Evolutionary conservation across 2,113 vertebrate genomes (phyloP), one percentile per base, ranked within the genome.

Genomic region (Phycodurus eques): DNA sequence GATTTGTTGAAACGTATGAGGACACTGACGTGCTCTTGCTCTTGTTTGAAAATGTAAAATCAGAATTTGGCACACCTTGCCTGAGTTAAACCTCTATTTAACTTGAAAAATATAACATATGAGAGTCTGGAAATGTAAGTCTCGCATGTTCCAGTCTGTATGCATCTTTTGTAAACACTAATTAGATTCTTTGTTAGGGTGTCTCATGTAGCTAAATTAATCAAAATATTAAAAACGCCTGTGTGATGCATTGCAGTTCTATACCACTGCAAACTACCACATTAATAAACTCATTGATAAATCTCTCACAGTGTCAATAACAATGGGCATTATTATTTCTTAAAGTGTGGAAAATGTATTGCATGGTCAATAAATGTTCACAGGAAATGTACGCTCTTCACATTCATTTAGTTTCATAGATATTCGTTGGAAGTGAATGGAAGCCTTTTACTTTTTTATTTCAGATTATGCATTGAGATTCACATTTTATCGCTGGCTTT

Each of bases 1-100:
- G 8, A 53, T 92, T 88, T 88, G 81, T 81, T 76, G 81, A 80
- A 85, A 85, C 82, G 83, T 70, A 76, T 69, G 72, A 70, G 65
- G 70, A 77, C 31, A 63, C 70, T 68, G 72, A 70, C 71, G 53
- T 72, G 44, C 66, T 69, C 69, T 61, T 76, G 72, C 62, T 70
- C 4, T 15, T 70, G 76, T 79, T 65, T 56, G 39, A 61, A 74
- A 63, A 43, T 20, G 2, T 42, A 43, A n/a, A 43, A 66, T 72
- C 6, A 68, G 42, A 74, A 59, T n/a, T 15, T 14, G 61, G 49
- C 20, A 59, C 62, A 14, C 10, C 4, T 63, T 63, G 57, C 72
- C 60, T 65, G 49, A 39, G 47, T 77, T 77, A 78, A 68, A 72
- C 33, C 27, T 10, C 46, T 60, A 8, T 17, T 60, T 60, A 17